phyloP scores from a whole-genome alignment of 1,140 invertebrate species.

The Drosophila eugracilis region DNA sequence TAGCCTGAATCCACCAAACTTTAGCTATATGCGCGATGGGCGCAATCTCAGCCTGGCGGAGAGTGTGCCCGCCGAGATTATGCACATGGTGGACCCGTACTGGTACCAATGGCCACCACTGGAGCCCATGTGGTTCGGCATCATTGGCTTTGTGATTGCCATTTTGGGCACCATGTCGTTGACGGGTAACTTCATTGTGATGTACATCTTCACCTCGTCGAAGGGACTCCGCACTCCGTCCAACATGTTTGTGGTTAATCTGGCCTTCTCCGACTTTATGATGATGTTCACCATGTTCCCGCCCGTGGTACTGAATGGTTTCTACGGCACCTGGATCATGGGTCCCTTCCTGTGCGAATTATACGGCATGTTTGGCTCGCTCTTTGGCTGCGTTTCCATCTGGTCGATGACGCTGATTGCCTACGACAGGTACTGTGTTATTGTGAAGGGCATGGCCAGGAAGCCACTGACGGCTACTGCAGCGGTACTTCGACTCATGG shows the following conservation, averaged over 20 bases:
- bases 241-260: conserved; percentile 92
- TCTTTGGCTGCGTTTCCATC: conserved; percentile 92
- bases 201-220: conserved; percentile 92
- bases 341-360: conserved; percentile 91
- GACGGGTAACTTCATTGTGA: conserved; percentile 92
- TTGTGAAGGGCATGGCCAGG: conserved; percentile 91
- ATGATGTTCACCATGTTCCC: conserved; percentile 93
- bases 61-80: conserved; percentile 90
- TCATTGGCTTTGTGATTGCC: conserved; percentile 91
- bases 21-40: conserved; percentile 64
- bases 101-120: conserved; percentile 92
- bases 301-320: conserved; percentile 92
- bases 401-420: conserved; percentile 94
- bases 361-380: conserved; percentile 91
- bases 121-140: conserved; percentile 92
- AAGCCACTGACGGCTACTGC: conserved; percentile 89
- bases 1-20: conserved; percentile 64
- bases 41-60: conserved; percentile 91
- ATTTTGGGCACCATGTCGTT: conserved; percentile 89
- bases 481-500: conserved; percentile 89
- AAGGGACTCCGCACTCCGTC: conserved; percentile 91
- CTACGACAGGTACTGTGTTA: conserved; percentile 93
- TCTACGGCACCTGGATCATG: conserved; percentile 91
- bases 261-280: conserved; percentile 92
- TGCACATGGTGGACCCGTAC: conserved; percentile 89